Base-by-base conservation (phyloP, 2,797 vertebrate species). In the Cyclura pinguis region DNA sequence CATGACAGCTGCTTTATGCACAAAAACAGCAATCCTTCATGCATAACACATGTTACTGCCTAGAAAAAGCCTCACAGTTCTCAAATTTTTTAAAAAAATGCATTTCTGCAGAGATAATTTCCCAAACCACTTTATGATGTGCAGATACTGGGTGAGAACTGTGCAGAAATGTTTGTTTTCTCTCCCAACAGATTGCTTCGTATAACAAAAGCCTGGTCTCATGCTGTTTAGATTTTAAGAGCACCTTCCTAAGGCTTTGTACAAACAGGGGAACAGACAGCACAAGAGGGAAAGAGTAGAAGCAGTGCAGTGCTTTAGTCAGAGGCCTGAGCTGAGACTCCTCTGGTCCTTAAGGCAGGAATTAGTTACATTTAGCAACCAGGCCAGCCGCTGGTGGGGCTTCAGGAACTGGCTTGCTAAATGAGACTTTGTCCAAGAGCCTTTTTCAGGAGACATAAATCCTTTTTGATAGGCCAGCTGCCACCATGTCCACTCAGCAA, bases 381-480 rank as follows among this genome's bases (percentile, higher is more conserved):
- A 84, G 55, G 50, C 80, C 9, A 10, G 83, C 52, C 78, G 50
- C 52, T 77, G 83, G 92, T 84, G 73, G 92, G 86, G 50, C 93
- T 92, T 95, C 84, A 85, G 90, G 94, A 93, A 50, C 29, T 77
- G 77, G n/a, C 59, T 89, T 93, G 85, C 82, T 83, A 91, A 86
- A 91, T 50, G 42, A 50, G 80, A 59, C 77, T 88, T 95, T 92
- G 91, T 88, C 87, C 93, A 92, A 91, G 88, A 93, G 87, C 83
- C n/a, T 93, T 93, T 96, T 93, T 85, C 8, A 2, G 72, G 82
- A 87, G 86, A 93, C 91, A 91, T 88, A 95, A 93, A 95, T 95
- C 92, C 93, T 90, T 95, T 96, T 89, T 83, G 76, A 91, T 76
- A 83, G 92, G 84, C 90, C 94, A 94, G 92, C 89, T 93, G 88